A percentile compares a stretch with the other conserved stretches of the same genome.
These are phyloP conservation scores for Damaliscus lunatus DNA, from an alignment of 2,113 vertebrate genomes.

Conservation along the genomic window DNA sequence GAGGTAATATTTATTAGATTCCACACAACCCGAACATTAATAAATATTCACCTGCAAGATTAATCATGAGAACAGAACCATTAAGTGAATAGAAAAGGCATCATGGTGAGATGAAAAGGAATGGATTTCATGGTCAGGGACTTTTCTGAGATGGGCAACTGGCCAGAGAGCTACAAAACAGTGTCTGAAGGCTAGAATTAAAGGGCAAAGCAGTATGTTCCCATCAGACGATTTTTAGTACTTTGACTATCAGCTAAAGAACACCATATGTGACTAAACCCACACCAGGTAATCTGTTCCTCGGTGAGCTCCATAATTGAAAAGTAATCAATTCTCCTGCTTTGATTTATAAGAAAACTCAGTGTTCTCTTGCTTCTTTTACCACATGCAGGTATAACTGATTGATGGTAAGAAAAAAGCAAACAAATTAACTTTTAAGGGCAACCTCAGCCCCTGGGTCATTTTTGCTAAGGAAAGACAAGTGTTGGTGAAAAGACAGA, in stretches of 20 bases:
- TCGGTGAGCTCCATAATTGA: neutral
- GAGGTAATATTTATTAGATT: neutral
- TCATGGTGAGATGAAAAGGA: neutral
- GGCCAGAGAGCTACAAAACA: neutral
- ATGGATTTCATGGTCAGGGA: neutral
- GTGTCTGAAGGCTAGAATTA: neutral
- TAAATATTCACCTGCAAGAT: neutral
- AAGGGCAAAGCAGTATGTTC: neutral
- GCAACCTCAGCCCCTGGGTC: constrained; percentile 14
- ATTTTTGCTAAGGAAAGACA: constrained; percentile 36
- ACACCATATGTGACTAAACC: neutral
- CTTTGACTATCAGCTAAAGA: neutral
- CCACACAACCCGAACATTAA: neutral
- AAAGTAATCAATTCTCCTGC: constrained; percentile 3
- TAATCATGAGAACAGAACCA: neutral
- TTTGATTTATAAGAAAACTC: constrained; percentile 23
- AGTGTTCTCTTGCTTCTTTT: neutral
- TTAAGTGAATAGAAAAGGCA: neutral
- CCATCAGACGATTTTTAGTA: neutral
- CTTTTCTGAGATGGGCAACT: neutral
- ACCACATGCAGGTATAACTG: neutral
- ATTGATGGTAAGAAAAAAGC: neutral
- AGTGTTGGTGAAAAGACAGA: constrained; percentile 11
- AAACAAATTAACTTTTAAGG: constrained; percentile 51
- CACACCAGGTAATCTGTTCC: neutral